These are phyloP conservation scores for Micrasema minimum DNA, from an alignment of 1,140 invertebrate species.

Conservation along the genomic window DNA sequence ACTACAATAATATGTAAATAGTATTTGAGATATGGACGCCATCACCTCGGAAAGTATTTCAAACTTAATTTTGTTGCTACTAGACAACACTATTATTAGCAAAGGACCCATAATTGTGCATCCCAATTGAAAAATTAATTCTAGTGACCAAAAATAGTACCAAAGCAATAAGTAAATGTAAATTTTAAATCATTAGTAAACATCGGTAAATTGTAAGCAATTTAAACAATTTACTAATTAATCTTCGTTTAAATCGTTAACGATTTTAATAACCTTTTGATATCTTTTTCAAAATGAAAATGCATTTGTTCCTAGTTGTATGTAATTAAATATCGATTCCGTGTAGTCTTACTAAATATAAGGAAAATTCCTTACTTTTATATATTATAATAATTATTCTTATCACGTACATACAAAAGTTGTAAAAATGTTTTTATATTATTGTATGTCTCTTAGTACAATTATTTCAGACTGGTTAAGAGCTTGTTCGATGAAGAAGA, in stretches of 20 bases:
- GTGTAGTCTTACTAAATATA: background rate
- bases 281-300: slow-evolving; percentile 37
- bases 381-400: too few relatives aligned
- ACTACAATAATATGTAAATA: too few relatives aligned
- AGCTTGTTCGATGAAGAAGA: background rate
- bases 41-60: too few relatives aligned
- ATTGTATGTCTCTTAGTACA: slow-evolving; percentile 1
- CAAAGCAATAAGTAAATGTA: slow-evolving; percentile 48
- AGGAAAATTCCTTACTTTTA: too few relatives aligned
- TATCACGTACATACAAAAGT: too few relatives aligned
- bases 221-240: slow-evolving; percentile 33
- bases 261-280: slow-evolving; percentile 28
- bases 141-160: slow-evolving; percentile 47
- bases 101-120: slow-evolving; percentile 17
- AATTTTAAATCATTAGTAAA: slow-evolving; percentile 28
- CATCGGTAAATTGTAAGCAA: slow-evolving; percentile 25
- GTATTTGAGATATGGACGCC: too few relatives aligned
- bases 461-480: background rate
- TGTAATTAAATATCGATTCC: slow-evolving; percentile 18
- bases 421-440: too few relatives aligned
- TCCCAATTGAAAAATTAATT: slow-evolving; percentile 16
- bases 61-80: too few relatives aligned
- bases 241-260: slow-evolving; percentile 17
- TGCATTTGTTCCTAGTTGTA: slow-evolving; percentile 30
- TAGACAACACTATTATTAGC: too few relatives aligned